Evolutionary conservation across 2,888 invertebrate species (phyloP).

Genomic region (Anarsia innoxiella): DNA sequence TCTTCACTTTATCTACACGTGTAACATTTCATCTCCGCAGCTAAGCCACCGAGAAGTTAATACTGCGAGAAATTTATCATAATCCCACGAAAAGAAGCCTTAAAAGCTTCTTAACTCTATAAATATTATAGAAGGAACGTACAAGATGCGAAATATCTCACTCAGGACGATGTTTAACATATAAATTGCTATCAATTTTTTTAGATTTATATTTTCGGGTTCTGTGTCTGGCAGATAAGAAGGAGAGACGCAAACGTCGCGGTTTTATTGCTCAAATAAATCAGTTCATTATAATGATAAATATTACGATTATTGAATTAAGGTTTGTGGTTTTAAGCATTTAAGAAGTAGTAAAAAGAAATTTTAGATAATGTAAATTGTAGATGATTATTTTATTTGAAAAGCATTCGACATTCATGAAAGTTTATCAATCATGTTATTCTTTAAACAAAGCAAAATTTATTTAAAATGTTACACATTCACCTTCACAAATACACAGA

Average conservation of each 20-base stretch:
- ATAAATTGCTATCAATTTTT: constrained; percentile 60
- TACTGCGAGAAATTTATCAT: constrained; percentile 22
- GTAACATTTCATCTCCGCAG: constrained; percentile 12
- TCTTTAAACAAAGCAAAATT: too few relatives aligned
- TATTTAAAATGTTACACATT: too few relatives aligned
- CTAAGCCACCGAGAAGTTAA: constrained; percentile 19
- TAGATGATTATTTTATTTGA: too few relatives aligned
- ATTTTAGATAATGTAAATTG: too few relatives aligned
- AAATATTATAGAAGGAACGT: constrained; percentile 35
- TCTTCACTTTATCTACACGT: constrained; percentile 12
- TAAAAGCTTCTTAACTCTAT: constrained; percentile 22
- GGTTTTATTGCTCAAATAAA: constrained; percentile 40
- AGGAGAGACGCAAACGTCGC: too few relatives aligned
- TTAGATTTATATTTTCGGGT: constrained; percentile 58
- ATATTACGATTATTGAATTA: not conserved
- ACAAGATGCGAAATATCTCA: constrained; percentile 54
- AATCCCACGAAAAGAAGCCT: constrained; percentile 18
- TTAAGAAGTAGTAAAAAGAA: too few relatives aligned
- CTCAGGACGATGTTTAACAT: constrained; percentile 62
- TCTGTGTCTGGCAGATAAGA: constrained; percentile 52
- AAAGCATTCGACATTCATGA: too few relatives aligned
- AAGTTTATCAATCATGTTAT: too few relatives aligned
- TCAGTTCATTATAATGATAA: not conserved
- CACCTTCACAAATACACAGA: too few relatives aligned
- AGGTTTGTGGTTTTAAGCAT: too few relatives aligned